phyloP scores from a whole-genome alignment of 2,797 vertebrate species.

The Gymnocypris eckloni region DNA sequence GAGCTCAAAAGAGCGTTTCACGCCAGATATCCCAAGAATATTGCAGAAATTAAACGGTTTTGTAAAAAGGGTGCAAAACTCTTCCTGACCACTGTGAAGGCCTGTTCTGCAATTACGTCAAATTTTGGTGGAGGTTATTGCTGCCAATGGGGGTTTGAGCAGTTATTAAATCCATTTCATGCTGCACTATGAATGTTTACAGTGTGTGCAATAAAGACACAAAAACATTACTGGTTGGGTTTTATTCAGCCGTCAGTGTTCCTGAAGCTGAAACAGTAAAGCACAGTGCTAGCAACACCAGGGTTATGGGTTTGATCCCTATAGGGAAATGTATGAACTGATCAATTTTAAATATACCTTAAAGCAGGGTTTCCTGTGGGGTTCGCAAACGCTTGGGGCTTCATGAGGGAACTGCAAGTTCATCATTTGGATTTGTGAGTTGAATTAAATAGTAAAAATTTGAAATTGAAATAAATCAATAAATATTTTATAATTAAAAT shows the following conservation, averaged over 20 bases:
- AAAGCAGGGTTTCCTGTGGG: neutral
- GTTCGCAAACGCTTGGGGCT: neutral
- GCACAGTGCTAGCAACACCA: neutral
- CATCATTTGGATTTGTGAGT: no score
- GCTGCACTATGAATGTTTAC: neutral
- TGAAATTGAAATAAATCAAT: no score
- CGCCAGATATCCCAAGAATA: slow-evolving; percentile 1
- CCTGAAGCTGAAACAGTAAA: neutral
- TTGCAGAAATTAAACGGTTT: neutral
- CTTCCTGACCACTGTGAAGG: neutral
- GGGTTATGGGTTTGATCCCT: neutral
- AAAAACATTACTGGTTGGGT: neutral
- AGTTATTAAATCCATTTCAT: neutral
- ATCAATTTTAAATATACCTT: neutral
- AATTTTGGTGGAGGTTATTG: neutral
- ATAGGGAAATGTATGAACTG: neutral
- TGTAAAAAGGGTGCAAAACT: neutral
- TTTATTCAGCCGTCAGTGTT: neutral
- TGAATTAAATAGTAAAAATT: no score
- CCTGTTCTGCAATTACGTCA: neutral
- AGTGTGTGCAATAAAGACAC: neutral
- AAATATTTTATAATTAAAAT: no score
- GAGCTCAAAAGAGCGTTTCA: neutral
- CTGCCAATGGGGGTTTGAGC: neutral
- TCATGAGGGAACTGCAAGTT: neutral